These are phyloP conservation scores for Kryptolebias marmoratus DNA, from an alignment of 2,113 vertebrate species.

Conservation along the genomic window DNA sequence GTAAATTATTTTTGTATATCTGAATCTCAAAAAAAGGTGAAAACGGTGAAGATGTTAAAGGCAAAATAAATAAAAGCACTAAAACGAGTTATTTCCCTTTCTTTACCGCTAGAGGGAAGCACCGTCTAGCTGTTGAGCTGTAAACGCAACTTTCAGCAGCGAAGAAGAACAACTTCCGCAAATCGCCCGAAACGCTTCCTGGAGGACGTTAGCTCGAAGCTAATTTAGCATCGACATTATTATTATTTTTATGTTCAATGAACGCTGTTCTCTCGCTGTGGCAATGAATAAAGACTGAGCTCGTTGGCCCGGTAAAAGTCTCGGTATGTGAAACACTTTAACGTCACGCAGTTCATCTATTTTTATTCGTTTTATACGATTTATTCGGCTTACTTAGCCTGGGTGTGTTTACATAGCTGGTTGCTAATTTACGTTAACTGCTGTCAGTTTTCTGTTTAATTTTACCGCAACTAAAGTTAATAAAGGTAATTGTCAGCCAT, in stretches of 20 bases:
- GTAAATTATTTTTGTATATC: no score
- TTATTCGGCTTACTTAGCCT: slow-evolving; percentile 15
- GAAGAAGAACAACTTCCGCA: slow-evolving; percentile 50
- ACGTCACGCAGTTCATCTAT: no score
- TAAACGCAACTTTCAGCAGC: not conserved
- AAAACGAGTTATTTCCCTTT: not conserved
- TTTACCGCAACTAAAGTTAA: not conserved
- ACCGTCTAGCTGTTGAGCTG: not conserved
- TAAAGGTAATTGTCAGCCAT: not conserved
- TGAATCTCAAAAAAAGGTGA: no score
- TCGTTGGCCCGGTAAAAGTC: not conserved
- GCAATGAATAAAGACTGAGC: slow-evolving; percentile 46
- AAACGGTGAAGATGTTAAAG: no score
- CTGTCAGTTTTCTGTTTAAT: not conserved
- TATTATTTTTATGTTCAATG: not conserved
- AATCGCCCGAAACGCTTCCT: not conserved
- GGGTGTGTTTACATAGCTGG: slow-evolving; percentile 44
- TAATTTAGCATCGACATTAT: slow-evolving; percentile 10
- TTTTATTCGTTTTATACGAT: not conserved
- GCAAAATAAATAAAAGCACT: no score
- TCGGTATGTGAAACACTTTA: slow-evolving; percentile 30
- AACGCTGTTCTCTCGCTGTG: not conserved
- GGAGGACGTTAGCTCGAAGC: slow-evolving; percentile 27
- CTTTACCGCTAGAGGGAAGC: slow-evolving; percentile 29
- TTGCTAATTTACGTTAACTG: not conserved